Evolutionary conservation across 1,140 invertebrate genomes (phyloP), one percentile per base, ranked within the genome.

Genomic region (Drosophila mayri): DNA sequence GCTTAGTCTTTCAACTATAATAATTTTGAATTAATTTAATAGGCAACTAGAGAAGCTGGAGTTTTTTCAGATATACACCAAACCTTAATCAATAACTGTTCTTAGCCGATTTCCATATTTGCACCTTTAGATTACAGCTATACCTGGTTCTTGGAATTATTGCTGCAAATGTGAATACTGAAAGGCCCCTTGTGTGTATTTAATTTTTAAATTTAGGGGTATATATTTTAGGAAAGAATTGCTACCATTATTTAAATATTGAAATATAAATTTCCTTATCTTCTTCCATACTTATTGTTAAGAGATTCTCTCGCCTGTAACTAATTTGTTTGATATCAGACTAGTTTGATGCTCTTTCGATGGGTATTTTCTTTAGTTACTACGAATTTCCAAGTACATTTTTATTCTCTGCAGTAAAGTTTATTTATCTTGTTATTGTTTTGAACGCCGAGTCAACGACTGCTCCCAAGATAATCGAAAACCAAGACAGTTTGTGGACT

Each of bases 361-460:
- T 8, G 8, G 12, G 1, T 18, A 25, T 25, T 22, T 50, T 37
- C 50, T 9, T 54, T 4, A 54, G 18, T 54, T 35, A 37, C 12
- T 10, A 35, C 20, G 20, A 14, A 22, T 20, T 5, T 46, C 0
- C 7, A 25, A 47, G 46, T 9, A 25, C 1, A 47, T 18, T 30
- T 50, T 50, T 50, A 32, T n/a, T 14, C n/a, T 16, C 22, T 1
- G 6, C 25, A 46, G 25, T 20, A 59, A 7, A 20, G 9, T 30
- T 22, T 30, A 20, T 32, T 68, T 70, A 54, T 70, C 66, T 46
- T 54, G 62, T 67, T 70, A 32, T 67, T 70, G 66, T 67, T 70
- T 44, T 44, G 12, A 22, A 38, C n/a, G 52, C 18, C 0, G 9
- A 68, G 46, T 49, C 46, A 50, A 35, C 22, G 28, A 37, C 38